phyloP scores from a whole-genome alignment of 2,797 vertebrate genomes.

The Cossypha polioptera region DNA sequence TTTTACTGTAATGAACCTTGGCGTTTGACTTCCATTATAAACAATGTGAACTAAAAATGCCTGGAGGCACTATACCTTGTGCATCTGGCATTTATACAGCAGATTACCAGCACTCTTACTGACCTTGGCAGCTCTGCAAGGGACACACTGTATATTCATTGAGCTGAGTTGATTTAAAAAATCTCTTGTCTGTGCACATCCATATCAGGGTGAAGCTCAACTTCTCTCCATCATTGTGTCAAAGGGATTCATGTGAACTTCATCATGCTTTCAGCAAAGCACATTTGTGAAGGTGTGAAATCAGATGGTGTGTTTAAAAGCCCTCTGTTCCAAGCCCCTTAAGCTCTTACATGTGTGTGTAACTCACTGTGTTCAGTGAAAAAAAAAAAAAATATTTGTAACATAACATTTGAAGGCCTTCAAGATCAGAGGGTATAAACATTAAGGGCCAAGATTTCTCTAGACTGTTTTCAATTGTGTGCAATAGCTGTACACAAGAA shows the following conservation, averaged over 20 bases:
- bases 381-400: background rate
- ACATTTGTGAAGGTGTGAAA: conserved; percentile 31
- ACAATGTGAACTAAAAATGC: conserved; percentile 43
- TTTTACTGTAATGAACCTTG: conserved; percentile 63
- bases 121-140: conserved; percentile 68
- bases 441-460: background rate
- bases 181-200: conserved; percentile 55
- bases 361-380: background rate
- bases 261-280: conserved; percentile 5
- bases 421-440: background rate
- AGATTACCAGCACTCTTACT: conserved; percentile 56
- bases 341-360: background rate
- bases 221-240: conserved; percentile 14
- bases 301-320: background rate
- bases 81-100: conserved; percentile 57
- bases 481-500: background rate
- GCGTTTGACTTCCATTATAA: conserved; percentile 62
- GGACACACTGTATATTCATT: conserved; percentile 62
- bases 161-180: conserved; percentile 55
- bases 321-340: background rate
- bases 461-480: background rate
- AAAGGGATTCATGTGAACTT: conserved; percentile 46
- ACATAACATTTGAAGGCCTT: background rate
- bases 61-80: conserved; percentile 48
- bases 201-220: conserved; percentile 37